Base-by-base conservation (phyloP, 2,797 vertebrate species). In the Emys orbicularis region DNA sequence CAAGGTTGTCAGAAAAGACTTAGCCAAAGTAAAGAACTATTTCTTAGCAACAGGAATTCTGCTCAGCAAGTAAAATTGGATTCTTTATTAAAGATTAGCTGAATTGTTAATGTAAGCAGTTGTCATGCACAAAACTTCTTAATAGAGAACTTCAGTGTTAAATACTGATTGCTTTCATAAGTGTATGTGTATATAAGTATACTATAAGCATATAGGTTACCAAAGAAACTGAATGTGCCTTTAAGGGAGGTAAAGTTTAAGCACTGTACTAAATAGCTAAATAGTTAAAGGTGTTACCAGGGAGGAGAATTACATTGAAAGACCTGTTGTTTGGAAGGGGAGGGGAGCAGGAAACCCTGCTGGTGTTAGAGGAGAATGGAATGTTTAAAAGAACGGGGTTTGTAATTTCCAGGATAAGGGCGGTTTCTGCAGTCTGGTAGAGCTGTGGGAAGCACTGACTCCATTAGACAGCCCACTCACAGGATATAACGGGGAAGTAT, bases 261-360 rank as follows among this genome's bases (percentile, higher is more conserved):
- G 86, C 86, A 81, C 34, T 59, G 87, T 23, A 74, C 57, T 95
- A 91, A 86, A 83, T 92, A 81, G 89, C 89, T 96, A 98, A 98
- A 98, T 98, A 98, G 98, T 98, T 97, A 98, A 98, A 99, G 98
- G 98, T 98, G 98, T 98, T 98, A 97, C 97, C 97, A 98, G 98
- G 98, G 98, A 98, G 96, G 97, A 92, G 93, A 93, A 90, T 92
- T 94, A 96, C 95, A 95, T 89, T 96, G 95, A 98, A 98, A 98
- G 98, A 97, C 98, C 98, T 98, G 97, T 98, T 98, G 98, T 98
- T 98, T 98, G 92, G 96, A 72, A 97, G 98, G 96, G 93, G 86
- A 96, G 97, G 97, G 92, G 86, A 98, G 97, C 98, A 99, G 99
- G 99, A 99, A 99, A 98, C 96, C 87, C 97, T 97, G 97, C 97